These are phyloP conservation scores for Epizoanthus fatuus DNA, from an alignment of 92 coral and sea anemone genomes.

Conservation along the genomic window DNA sequence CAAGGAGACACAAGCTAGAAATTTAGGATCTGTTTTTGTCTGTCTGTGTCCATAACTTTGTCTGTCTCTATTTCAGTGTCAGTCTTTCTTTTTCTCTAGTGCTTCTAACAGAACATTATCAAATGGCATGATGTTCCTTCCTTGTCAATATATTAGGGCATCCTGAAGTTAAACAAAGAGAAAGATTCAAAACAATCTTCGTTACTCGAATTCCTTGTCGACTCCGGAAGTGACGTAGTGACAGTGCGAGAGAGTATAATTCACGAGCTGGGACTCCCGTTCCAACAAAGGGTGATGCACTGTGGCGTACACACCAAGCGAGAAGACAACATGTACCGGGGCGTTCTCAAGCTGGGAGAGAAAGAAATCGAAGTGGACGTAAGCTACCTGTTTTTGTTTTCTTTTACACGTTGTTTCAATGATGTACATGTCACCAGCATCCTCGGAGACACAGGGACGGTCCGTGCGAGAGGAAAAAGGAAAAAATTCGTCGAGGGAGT, in stretches of 20 bases:
- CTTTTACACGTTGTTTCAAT: too few species aligned
- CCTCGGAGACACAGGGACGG: too few species aligned
- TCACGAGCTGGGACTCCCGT: constrained; percentile 54
- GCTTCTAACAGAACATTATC: background rate
- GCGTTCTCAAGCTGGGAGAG: constrained; percentile 71
- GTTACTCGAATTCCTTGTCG: constrained; percentile 77
- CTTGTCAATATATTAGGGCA: background rate
- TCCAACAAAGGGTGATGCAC: constrained; percentile 63
- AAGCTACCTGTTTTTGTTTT: background rate
- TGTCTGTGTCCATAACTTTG: too few species aligned
- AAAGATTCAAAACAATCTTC: background rate
- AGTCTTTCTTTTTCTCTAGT: too few species aligned
- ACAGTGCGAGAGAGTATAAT: constrained; percentile 74
- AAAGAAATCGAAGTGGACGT: constrained; percentile 66
- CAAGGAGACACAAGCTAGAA: too few species aligned
- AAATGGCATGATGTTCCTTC: background rate
- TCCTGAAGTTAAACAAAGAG: background rate
- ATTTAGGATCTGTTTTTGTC: too few species aligned
- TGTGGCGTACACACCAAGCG: constrained; percentile 69
- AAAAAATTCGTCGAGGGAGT: too few species aligned
- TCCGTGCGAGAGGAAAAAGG: too few species aligned
- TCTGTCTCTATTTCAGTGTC: too few species aligned
- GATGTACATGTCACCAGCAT: too few species aligned
- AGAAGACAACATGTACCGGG: constrained; percentile 56
- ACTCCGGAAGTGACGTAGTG: constrained; percentile 85